A percentile compares a stretch with the other conserved stretches of the same genome.
These are phyloP conservation scores for Oophaga pumilio DNA, from an alignment of 2,113 vertebrate species.

Conservation along the genomic window DNA sequence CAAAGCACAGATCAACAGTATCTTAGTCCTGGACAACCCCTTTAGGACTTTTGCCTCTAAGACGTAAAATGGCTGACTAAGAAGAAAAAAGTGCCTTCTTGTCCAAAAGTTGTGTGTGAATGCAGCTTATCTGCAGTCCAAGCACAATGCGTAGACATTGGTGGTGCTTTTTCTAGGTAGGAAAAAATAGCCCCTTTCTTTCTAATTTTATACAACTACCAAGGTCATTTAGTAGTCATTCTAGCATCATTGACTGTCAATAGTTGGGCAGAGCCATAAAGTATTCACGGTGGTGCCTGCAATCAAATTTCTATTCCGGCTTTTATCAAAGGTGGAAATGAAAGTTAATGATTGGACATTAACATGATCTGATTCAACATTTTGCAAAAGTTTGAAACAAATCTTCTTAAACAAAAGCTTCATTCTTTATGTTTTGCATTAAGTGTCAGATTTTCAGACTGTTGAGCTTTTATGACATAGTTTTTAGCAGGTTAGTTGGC, in stretches of 20 bases:
- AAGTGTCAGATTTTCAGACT: not conserved
- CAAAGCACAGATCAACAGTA: no score
- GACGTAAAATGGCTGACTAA: no score
- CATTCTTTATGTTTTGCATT: not conserved
- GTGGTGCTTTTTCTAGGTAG: not conserved
- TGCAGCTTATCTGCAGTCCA: not conserved
- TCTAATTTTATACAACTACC: not conserved
- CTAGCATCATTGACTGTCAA: not conserved
- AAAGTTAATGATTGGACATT: slow-evolving; percentile 9
- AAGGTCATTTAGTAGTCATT: not conserved
- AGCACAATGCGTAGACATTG: not conserved
- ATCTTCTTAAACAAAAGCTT: not conserved
- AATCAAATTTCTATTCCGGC: not conserved
- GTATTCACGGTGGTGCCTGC: not conserved
- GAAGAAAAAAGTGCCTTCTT: no score
- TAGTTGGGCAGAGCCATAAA: not conserved
- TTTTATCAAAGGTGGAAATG: not conserved
- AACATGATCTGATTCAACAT: slow-evolving; percentile 7
- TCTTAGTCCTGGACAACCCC: no score
- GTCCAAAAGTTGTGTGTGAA: not conserved
- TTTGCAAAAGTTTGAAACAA: slow-evolving; percentile 46
- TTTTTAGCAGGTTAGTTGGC: slow-evolving; percentile 49
- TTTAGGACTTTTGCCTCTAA: no score
- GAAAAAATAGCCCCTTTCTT: not conserved
- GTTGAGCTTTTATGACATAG: slow-evolving; percentile 31